Conservation (phyloP, 2,797 vertebrate species). For the Psittacula derbiana region DNA sequence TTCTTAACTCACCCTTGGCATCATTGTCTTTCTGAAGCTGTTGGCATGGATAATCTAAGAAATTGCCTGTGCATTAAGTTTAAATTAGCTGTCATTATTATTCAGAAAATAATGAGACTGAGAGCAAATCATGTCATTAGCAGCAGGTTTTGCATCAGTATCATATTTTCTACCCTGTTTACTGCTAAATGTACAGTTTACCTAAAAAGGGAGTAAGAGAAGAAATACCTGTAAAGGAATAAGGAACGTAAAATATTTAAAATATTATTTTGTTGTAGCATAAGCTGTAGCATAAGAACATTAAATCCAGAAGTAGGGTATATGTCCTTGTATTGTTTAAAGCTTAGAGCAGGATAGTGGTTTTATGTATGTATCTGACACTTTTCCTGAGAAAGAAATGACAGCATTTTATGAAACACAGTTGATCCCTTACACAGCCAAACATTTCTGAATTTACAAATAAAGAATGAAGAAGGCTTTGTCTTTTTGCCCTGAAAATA, state of each 20-base stretch:
- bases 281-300: background rate
- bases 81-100: conserved; percentile 73
- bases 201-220: conserved; percentile 7
- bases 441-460: background rate
- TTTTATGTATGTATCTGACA: background rate
- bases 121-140: conserved; percentile 56
- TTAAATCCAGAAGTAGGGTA: background rate
- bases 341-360: background rate
- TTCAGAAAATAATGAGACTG: conserved; percentile 66
- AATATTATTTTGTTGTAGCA: background rate
- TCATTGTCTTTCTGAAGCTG: conserved; percentile 53
- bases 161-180: conserved; percentile 73
- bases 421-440: background rate
- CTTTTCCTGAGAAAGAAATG: background rate
- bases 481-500: background rate
- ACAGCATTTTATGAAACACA: background rate
- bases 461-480: background rate
- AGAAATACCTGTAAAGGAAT: conserved; percentile 3
- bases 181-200: conserved; percentile 68
- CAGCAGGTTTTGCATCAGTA: conserved; percentile 40
- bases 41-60: conserved; percentile 47
- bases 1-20: conserved; percentile 36
- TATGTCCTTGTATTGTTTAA: background rate
- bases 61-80: conserved; percentile 65
- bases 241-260: background rate